phyloP scores from a whole-genome alignment of 2,888 invertebrate species.

The Pristionchus mayeri region DNA sequence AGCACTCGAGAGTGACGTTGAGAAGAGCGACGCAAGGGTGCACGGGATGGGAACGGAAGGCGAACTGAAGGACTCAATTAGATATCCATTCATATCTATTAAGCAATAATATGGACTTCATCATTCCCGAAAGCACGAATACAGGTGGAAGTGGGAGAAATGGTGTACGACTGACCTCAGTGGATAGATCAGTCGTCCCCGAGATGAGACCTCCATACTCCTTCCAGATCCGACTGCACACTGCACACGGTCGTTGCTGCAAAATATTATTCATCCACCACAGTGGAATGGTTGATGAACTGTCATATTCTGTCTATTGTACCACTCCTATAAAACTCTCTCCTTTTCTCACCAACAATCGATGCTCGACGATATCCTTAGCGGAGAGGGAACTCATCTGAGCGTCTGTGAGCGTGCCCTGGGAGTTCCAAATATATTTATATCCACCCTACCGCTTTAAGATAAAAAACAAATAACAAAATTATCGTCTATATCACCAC shows the following conservation, averaged over 20 bases:
- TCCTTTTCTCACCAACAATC: background rate
- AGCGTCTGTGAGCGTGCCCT: background rate
- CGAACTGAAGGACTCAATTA: background rate
- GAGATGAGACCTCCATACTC: constrained; percentile 7
- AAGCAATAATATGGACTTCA: no score
- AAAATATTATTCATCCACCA: background rate
- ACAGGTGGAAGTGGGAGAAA: no score
- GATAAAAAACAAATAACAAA: no score
- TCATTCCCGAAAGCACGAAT: no score
- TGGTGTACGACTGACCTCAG: background rate
- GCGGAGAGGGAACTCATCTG: background rate
- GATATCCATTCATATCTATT: no score
- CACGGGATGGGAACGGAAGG: background rate
- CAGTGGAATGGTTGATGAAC: no score
- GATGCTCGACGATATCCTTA: constrained; percentile 9
- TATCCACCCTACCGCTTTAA: no score
- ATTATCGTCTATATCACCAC: no score
- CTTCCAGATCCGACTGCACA: background rate
- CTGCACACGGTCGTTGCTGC: constrained; percentile 19
- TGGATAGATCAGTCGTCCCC: background rate
- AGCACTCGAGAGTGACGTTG: background rate
- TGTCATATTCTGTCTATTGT: no score
- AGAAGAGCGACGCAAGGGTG: background rate
- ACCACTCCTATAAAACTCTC: background rate
- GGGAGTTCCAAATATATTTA: background rate